phyloP scores from a whole-genome alignment of 1,140 invertebrate species.

The Anastrepha ludens region DNA sequence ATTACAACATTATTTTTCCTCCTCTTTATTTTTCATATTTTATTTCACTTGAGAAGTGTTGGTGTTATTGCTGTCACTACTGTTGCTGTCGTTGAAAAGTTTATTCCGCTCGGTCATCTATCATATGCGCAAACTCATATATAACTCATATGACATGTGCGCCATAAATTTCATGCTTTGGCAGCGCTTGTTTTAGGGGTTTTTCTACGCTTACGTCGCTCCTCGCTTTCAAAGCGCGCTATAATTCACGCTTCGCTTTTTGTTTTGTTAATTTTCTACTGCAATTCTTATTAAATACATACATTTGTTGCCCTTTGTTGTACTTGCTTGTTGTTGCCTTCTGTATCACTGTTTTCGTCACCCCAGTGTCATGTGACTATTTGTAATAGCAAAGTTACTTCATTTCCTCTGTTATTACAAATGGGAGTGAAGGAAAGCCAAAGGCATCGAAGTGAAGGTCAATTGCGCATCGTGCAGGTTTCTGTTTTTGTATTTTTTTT shows the following conservation, averaged over 20 bases:
- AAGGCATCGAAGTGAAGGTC: constrained; percentile 25
- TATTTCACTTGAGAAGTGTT: background rate
- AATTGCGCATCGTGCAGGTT: background rate
- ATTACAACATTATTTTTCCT: background rate
- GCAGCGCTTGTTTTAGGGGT: background rate
- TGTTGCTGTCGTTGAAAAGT: background rate
- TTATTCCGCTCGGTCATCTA: background rate
- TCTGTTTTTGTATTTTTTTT: background rate
- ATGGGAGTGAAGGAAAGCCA: background rate
- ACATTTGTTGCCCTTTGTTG: background rate
- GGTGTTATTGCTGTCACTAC: background rate
- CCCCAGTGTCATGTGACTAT: constrained; percentile 21
- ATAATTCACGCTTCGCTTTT: background rate
- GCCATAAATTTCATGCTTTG: constrained; percentile 45
- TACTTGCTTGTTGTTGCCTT: background rate
- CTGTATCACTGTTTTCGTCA: constrained; percentile 34
- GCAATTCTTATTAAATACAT: background rate
- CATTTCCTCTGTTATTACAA: constrained; percentile 4
- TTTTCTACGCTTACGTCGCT: constrained; percentile 10
- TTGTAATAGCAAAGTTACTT: constrained; percentile 35
- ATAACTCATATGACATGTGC: constrained; percentile 41
- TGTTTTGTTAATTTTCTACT: background rate
- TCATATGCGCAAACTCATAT: constrained; percentile 32
- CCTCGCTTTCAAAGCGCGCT: background rate
- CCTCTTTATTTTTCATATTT: too few relatives aligned